Percentiles rank a stretch among this genome's conserved stretches.
phyloP scores from a whole-genome alignment of 2,797 vertebrate species.

The Avahi laniger region DNA sequence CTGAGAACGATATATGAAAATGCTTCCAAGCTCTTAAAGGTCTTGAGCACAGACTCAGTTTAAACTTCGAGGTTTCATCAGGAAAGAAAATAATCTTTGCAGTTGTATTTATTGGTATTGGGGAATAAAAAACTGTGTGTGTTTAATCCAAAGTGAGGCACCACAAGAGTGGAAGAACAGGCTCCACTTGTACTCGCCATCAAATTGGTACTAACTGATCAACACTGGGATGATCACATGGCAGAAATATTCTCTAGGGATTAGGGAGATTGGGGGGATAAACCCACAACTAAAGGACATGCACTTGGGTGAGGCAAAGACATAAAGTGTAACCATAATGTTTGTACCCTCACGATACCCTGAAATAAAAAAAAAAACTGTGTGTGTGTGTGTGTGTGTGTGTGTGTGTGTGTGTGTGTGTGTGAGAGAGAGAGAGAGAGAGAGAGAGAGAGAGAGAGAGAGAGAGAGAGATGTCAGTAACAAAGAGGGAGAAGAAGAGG shows the following conservation, averaged over 20 bases:
- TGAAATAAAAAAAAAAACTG: too few species aligned
- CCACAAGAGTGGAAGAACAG: too few species aligned
- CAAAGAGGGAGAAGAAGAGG: neutral
- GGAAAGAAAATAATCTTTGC: neutral
- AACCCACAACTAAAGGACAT: too few species aligned
- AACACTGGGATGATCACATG: too few species aligned
- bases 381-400: neutral
- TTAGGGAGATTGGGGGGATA: too few species aligned
- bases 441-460: neutral
- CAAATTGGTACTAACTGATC: too few species aligned
- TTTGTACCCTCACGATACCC: too few species aligned
- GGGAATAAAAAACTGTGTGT: neutral
- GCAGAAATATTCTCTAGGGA: too few species aligned
- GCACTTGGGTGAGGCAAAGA: too few species aligned
- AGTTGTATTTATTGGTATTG: neutral
- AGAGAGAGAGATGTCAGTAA: neutral
- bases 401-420: too few species aligned
- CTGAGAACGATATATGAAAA: constrained; percentile 35
- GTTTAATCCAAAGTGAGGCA: neutral
- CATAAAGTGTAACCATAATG: too few species aligned
- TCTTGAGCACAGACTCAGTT: neutral
- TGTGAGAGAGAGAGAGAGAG: neutral
- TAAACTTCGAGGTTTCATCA: neutral
- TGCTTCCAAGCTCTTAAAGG: constrained; percentile 1
- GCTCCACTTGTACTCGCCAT: too few species aligned